Conservation (phyloP, 2,113 vertebrate genomes). For the Mustelus asterias region DNA sequence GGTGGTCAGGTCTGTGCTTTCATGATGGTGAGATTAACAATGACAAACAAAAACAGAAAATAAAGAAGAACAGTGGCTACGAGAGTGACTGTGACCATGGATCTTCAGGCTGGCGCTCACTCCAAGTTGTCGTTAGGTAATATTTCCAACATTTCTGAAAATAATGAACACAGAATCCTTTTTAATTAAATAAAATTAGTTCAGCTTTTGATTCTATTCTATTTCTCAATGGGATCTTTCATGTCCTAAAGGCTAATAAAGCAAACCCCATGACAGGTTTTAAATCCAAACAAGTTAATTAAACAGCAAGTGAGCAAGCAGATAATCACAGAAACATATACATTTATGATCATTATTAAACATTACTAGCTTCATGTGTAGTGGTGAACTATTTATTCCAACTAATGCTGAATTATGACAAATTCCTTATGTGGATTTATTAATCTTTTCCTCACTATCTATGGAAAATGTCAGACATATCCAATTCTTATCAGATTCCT, state of each 20-base stretch:
- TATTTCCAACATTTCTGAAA: too few species aligned
- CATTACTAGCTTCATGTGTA: not conserved
- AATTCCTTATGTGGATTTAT: not conserved
- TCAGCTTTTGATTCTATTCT: not conserved
- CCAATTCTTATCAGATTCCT: not conserved
- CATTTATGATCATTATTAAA: not conserved
- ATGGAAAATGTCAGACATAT: not conserved
- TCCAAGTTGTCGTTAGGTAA: too few species aligned
- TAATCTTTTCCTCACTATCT: not conserved
- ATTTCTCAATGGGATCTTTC: not conserved
- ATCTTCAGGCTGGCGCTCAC: too few species aligned
- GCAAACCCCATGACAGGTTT: not conserved
- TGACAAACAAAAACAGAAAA: too few species aligned
- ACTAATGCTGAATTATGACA: not conserved
- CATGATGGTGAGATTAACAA: too few species aligned
- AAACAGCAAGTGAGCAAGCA: not conserved
- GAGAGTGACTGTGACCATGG: too few species aligned
- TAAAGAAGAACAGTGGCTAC: too few species aligned
- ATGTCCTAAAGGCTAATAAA: not conserved
- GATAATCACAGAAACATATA: not conserved
- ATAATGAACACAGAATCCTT: not conserved
- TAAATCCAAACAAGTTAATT: not conserved
- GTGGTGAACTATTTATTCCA: not conserved
- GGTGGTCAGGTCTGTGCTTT: too few species aligned
- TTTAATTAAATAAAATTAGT: not conserved